Evolutionary conservation across 1,140 invertebrate species (phyloP).

Genomic region (Bombyx mori): ASM3026992v2 NC_085129.1:11192501-11193000

Average conservation of each 20-base stretch:
- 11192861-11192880: too few species aligned
- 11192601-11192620: constrained; percentile 22
- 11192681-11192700: constrained; percentile 21
- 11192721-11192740: constrained; percentile 37
- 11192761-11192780: constrained; percentile 20
- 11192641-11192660: constrained; percentile 17
- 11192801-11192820: constrained; percentile 23
- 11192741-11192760: constrained; percentile 49
- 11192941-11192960: constrained; percentile 53
- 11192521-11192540: too few species aligned
- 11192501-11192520: too few species aligned
- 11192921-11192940: constrained; percentile 26
- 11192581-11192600: too few species aligned
- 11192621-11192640: constrained; percentile 15
- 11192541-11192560: too few species aligned
- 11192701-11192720: constrained; percentile 53
- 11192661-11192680: constrained; percentile 22
- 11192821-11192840: constrained; percentile 15
- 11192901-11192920: constrained; percentile 7
- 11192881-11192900: too few species aligned
- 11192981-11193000: constrained; percentile 52
- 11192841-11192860: neutral
- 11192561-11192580: too few species aligned
- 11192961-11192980: constrained; percentile 50
- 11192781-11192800: constrained; percentile 28